Conservation (phyloP, 2,113 vertebrate species). For the Procapra przewalskii region DNA sequence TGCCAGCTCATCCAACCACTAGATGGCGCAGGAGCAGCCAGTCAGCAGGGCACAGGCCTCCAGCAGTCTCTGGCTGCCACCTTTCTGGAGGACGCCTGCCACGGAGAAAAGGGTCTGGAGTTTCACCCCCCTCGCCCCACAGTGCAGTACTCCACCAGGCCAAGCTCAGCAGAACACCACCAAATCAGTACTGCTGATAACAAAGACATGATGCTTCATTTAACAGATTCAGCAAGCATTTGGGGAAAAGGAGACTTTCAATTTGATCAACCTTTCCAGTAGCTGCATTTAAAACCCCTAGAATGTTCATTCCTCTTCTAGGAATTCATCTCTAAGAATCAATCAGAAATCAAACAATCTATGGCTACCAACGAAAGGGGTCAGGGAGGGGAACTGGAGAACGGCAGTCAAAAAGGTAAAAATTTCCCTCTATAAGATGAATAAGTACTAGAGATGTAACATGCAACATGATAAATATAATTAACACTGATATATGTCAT, state of each 20-base stretch:
- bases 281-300: background rate
- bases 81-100: background rate
- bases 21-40: background rate
- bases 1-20: background rate
- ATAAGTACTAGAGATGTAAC: background rate
- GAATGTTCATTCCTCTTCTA: background rate
- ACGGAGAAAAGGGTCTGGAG: background rate
- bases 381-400: background rate
- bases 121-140: no score
- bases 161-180: background rate
- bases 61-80: background rate
- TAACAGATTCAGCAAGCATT: background rate
- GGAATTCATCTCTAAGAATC: background rate
- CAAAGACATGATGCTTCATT: background rate
- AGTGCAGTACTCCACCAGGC: background rate
- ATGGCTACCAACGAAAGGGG: background rate
- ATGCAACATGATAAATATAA: background rate
- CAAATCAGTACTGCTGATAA: background rate
- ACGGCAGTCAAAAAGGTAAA: background rate
- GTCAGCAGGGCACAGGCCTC: accelerated
- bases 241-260: background rate
- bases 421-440: background rate
- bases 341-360: background rate
- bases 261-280: background rate
- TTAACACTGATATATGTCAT: background rate